phyloP scores from a whole-genome alignment of 2,888 invertebrate species.

The Reticulitermes lucifugus region DNA sequence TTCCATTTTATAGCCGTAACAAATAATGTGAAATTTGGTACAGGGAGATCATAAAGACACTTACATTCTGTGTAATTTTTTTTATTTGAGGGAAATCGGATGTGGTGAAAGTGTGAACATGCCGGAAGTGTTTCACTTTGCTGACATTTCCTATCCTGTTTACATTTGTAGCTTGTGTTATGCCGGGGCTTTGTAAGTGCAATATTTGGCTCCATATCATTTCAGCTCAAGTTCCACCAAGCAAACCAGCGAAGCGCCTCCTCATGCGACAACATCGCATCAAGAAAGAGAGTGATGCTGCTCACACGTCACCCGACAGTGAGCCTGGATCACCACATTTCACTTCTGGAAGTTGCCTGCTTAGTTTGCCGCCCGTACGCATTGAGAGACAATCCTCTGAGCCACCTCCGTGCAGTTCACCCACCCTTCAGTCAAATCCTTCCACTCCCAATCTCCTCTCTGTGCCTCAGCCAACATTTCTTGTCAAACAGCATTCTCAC shows the following conservation, averaged over 20 bases:
- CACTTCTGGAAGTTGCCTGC: conserved; percentile 60
- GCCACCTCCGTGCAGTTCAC: conserved; percentile 37
- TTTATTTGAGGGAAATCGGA: no score
- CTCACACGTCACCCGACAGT: conserved; percentile 62
- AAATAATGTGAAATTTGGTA: no score
- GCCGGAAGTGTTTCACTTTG: no score
- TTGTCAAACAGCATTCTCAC: conserved; percentile 77
- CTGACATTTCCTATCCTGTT: no score
- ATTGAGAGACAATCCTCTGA: conserved; percentile 67
- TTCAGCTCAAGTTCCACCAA: conserved; percentile 36
- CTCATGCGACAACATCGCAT: conserved; percentile 76
- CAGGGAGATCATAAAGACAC: no score
- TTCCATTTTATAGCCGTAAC: no score
- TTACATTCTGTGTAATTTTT: no score
- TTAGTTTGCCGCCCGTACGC: conserved; percentile 66
- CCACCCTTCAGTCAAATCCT: conserved; percentile 32
- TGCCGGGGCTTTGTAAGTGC: not conserved
- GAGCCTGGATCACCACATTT: conserved; percentile 61
- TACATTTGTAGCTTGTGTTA: no score
- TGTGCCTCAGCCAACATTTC: conserved; percentile 69
- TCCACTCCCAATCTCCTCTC: conserved; percentile 64
- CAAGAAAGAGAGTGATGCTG: conserved; percentile 72
- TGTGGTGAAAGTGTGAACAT: no score
- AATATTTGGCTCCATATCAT: not conserved
- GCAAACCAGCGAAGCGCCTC: conserved; percentile 65